Evolutionary conservation across 2,888 invertebrate genomes (phyloP), one percentile per base, ranked within the genome.

Genomic region (Loripinus fragilis): DNA sequence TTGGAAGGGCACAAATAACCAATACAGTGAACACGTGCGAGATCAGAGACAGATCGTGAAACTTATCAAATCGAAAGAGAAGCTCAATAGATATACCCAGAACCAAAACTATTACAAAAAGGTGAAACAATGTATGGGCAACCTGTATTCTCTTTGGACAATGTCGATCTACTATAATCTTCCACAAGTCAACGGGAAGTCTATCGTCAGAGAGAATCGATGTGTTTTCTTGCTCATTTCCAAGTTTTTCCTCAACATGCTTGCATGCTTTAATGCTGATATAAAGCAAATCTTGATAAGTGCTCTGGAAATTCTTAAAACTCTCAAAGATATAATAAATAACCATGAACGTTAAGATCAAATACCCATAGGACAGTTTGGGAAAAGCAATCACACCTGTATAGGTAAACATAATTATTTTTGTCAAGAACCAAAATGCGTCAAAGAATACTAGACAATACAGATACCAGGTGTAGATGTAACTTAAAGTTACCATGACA

Each of bases 11-110:
- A 23, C 81, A 82, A 8, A 82, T 74, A 20, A 82, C 76, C 1
- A 82, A 25, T 7, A 73, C 78, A 7, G 81, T 78, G n/a, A 78
- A 82, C 33, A 82, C 78, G 60, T 82, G 81, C 3, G 81, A 68
- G 15, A 82, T 55, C 0, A 82, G 48, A 0, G 81, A 82, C 20
- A 82, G 50, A 38, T 82, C 81, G 30, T 73, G 71, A 12, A 82
- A 35, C n/a, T 76, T 82, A 45, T 82, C 71, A 71, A 82, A 78
- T 17, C 64, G 65, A 20, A 71, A 68, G 28, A 82, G 48, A 42
- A 82, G 60, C 17, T 74, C 68, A 0, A 78, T 66, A 1, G 78
- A 82, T 28, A 82, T 45, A 15, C 48, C 48, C 42, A 82, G 41
- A 30, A 78, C 28, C 0, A 60, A 41, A 35, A 78, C 50, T 25